A percentile compares a stretch with the other conserved stretches of the same genome.
Conservation (phyloP, 2,797 vertebrate species). For the Bovichtus diacanthus region DNA sequence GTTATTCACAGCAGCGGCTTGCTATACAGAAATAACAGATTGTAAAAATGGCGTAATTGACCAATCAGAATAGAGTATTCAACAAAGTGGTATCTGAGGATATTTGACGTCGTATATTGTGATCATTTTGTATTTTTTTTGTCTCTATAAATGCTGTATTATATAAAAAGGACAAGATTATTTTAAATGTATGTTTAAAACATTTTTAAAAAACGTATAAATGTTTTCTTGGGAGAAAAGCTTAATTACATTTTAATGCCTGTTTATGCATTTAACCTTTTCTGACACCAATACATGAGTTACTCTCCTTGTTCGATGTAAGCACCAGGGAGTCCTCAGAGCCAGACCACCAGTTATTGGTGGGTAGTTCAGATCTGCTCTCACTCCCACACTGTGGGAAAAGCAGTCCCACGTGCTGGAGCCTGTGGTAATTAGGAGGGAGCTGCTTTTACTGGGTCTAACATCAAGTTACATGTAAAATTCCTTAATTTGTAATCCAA, state of each 20-base stretch:
- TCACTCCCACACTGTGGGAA: slow-evolving; percentile 1
- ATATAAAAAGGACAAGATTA: background rate
- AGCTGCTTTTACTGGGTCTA: slow-evolving; percentile 18
- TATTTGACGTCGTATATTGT: background rate
- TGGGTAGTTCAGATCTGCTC: slow-evolving; percentile 42
- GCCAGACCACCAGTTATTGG: slow-evolving; percentile 69
- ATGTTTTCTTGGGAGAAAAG: slow-evolving; percentile 10
- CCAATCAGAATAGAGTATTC: too few relatives aligned
- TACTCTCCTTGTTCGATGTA: slow-evolving; percentile 43
- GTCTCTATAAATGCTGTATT: background rate
- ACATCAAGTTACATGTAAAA: slow-evolving; percentile 12
- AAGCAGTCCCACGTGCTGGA: slow-evolving; percentile 11
- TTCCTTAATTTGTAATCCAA: slow-evolving; percentile 1
- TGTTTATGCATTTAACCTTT: slow-evolving; percentile 69
- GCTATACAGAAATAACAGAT: too few relatives aligned
- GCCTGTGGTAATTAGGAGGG: slow-evolving; percentile 44
- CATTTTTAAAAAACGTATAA: too few relatives aligned
- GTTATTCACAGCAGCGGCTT: too few relatives aligned
- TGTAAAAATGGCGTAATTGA: too few relatives aligned
- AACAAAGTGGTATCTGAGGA: background rate
- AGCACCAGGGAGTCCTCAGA: slow-evolving; percentile 66
- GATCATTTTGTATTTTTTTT: background rate
- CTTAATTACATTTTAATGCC: slow-evolving; percentile 72
- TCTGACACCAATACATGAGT: slow-evolving; percentile 73
- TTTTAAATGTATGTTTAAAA: slow-evolving; percentile 8